Evolutionary conservation across 2,888 invertebrate genomes (phyloP).

Genomic region (Heliconius ismenius): DNA sequence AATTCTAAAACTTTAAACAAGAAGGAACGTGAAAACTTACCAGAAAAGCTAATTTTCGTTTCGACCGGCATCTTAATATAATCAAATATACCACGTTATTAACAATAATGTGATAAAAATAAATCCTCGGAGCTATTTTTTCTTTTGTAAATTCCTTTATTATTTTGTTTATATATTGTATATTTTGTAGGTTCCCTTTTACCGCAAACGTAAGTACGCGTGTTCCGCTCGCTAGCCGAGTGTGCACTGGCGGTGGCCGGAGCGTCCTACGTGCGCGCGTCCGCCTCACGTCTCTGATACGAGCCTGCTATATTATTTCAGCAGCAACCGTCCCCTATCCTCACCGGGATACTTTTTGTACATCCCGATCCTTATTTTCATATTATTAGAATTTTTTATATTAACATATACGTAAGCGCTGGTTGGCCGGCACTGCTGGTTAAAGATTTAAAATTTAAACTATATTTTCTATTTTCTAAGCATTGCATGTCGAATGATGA

Average conservation of each 20-base stretch:
- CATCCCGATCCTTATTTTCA: background rate
- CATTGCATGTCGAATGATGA: background rate
- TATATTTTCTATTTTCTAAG: background rate
- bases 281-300: slow-evolving; percentile 55
- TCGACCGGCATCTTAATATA: slow-evolving; percentile 72
- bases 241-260: slow-evolving; percentile 62
- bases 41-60: slow-evolving; percentile 79
- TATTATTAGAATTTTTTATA: background rate
- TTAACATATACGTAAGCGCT: background rate
- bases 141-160: slow-evolving; percentile 1
- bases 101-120: background rate
- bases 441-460: background rate
- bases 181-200: slow-evolving; percentile 14
- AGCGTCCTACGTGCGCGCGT: slow-evolving; percentile 57
- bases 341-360: slow-evolving; percentile 23
- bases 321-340: slow-evolving; percentile 49
- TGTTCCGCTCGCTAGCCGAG: slow-evolving; percentile 62
- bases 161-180: slow-evolving; percentile 30
- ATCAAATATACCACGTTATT: slow-evolving; percentile 7
- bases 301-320: slow-evolving; percentile 58
- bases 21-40: slow-evolving; percentile 58
- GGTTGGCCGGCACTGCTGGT: too few species aligned
- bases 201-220: slow-evolving; percentile 54
- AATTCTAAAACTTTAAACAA: slow-evolving; percentile 47
- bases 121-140: background rate